Conservation (phyloP, 2,797 vertebrate genomes). For the Pipistrellus kuhlii region DNA sequence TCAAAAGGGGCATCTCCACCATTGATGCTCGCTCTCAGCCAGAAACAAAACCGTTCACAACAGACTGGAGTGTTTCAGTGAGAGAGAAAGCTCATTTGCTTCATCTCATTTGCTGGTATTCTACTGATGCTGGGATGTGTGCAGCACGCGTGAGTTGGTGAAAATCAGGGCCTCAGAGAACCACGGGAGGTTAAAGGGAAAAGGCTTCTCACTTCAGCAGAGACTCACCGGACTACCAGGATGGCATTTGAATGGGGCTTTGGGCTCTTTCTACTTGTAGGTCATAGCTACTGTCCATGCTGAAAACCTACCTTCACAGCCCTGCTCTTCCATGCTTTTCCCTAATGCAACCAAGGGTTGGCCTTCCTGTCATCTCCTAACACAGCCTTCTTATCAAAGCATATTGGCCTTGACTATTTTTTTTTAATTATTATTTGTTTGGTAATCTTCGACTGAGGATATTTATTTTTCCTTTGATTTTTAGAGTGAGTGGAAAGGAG, state of each 20-base stretch:
- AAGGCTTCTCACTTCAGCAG: not conserved
- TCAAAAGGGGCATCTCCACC: conserved; percentile 37
- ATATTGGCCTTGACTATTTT: not conserved
- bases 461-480: too few relatives aligned
- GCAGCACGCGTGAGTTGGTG: not conserved
- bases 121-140: not conserved
- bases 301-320: not conserved
- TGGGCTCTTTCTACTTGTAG: not conserved
- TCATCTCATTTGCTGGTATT: not conserved
- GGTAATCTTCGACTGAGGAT: too few relatives aligned
- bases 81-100: not conserved
- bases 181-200: fast-evolving
- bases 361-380: not conserved
- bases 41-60: conserved; percentile 65
- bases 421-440: too few relatives aligned
- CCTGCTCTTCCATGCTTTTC: not conserved
- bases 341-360: not conserved
- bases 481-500: too few relatives aligned
- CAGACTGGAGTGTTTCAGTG: conserved; percentile 20
- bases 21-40: conserved; percentile 39
- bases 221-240: not conserved
- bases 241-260: not conserved
- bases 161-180: not conserved
- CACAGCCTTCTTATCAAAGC: not conserved
- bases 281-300: not conserved